phyloP scores from a whole-genome alignment of 2,888 invertebrate species.

The Clepsis dumicolana region DNA sequence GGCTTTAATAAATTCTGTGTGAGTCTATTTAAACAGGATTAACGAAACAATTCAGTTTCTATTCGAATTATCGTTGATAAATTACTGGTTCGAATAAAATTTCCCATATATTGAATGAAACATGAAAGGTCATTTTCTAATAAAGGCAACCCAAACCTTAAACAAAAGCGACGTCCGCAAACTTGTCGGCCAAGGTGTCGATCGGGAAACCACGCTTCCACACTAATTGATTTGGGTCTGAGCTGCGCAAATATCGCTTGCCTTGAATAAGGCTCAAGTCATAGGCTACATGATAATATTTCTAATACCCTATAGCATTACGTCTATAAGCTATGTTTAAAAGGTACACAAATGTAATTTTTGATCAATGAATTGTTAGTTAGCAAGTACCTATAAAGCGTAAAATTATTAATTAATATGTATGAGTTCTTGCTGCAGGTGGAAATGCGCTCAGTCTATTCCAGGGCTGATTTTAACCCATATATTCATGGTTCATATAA shows the following conservation, averaged over 20 bases:
- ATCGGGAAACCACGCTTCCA: slow-evolving; percentile 52
- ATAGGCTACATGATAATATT: slow-evolving; percentile 3
- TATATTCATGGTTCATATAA: background rate
- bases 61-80: background rate
- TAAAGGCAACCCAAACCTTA: slow-evolving; percentile 19
- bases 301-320: background rate
- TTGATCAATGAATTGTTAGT: background rate
- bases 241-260: slow-evolving; percentile 52
- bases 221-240: slow-evolving; percentile 58
- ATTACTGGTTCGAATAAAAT: background rate
- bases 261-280: slow-evolving; percentile 37
- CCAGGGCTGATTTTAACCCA: background rate
- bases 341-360: background rate
- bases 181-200: slow-evolving; percentile 54
- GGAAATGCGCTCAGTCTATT: background rate
- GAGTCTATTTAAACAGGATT: too few relatives aligned
- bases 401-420: background rate
- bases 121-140: slow-evolving; percentile 23
- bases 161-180: slow-evolving; percentile 51
- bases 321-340: background rate
- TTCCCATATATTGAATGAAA: background rate
- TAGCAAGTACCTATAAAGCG: background rate
- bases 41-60: too few relatives aligned
- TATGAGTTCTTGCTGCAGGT: background rate
- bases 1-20: too few relatives aligned